Evolutionary conservation across 2,113 vertebrate genomes (phyloP).

Genomic region (Pandion haliaetus): DNA sequence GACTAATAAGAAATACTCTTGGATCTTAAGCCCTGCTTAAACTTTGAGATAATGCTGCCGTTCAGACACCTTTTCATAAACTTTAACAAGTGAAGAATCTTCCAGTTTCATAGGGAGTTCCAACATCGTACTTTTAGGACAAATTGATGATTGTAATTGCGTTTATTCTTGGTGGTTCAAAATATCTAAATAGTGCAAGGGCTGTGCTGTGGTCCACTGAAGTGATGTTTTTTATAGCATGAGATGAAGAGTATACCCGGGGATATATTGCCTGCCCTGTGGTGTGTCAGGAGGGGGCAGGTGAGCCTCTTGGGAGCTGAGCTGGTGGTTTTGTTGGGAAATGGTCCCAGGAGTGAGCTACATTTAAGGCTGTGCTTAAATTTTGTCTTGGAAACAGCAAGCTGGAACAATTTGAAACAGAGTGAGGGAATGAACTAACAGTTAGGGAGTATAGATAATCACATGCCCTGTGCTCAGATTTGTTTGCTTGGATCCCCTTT

Average conservation of each 20-base stretch:
- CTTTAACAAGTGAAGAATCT: not conserved
- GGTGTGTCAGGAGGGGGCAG: accelerated
- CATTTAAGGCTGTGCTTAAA: not conserved
- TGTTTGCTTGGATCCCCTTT: not conserved
- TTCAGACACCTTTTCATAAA: not conserved
- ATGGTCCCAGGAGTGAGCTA: not conserved
- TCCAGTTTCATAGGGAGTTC: not conserved
- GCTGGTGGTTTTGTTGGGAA: not conserved
- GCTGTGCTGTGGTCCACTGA: not conserved
- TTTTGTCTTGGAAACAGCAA: not conserved
- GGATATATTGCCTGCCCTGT: accelerated
- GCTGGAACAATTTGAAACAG: not conserved
- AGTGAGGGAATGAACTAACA: not conserved
- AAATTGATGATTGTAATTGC: not conserved
- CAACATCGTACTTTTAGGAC: not conserved
- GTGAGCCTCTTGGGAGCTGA: not conserved
- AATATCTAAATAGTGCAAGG: not conserved
- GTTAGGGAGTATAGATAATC: not conserved
- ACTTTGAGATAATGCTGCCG: not conserved
- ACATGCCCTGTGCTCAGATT: not conserved
- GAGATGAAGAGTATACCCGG: accelerated
- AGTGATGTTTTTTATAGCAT: not conserved
- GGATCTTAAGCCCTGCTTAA: not conserved
- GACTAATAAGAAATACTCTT: not conserved
- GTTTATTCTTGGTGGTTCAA: not conserved